Base-by-base conservation (phyloP, 2,797 vertebrate species). In the Smutsia temminckii region DNA sequence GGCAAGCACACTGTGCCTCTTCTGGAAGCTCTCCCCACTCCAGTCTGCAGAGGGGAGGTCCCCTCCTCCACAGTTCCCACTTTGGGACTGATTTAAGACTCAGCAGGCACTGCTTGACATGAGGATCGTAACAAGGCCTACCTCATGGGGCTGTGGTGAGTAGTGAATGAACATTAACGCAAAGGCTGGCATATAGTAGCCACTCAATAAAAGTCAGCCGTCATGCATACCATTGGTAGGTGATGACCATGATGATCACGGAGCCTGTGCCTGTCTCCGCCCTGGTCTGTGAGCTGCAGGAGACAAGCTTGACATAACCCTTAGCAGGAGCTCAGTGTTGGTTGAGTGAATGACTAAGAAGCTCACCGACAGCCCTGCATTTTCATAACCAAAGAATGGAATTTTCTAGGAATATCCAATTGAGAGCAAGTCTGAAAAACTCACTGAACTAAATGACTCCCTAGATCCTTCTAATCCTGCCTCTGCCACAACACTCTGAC, bases 401-500 rank as follows among this genome's bases (percentile, higher is more conserved):
- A 32, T 91, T 85, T 85, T 78, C 87, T 64, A 85, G 68, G 94
- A 80, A 72, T n/a, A 16, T 5, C 25, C 40, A 59, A 18, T 40
- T 27, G 13, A 85, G 63, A 91, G n/a, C 40, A 93, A 91, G 32
- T 77, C 66, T 37, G 12, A 75, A 63, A 83, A 85, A 37, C 34
- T 85, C 49, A 29, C 11, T 34, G 29, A 78, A 46, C 8, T 69
- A 69, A 20, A 11, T 29, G 37, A 29, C 6, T 49, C 37, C 37
- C 72, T 13, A 61, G 17, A 53, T 32, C 59, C 57, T 3, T n/a
- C 55, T 25, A 25, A 25, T 51, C 6, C 53, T 94, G 68, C 71
- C 61, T 88, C 37, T 93, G 37, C 78, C 83, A 55, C 9, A 37
- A 14, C 4, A 51, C 69, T 68, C 51, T 78, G 32, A 25, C 29